phyloP scores from a whole-genome alignment of 2,888 invertebrate species.

The Oscheius myriophilus region DNA sequence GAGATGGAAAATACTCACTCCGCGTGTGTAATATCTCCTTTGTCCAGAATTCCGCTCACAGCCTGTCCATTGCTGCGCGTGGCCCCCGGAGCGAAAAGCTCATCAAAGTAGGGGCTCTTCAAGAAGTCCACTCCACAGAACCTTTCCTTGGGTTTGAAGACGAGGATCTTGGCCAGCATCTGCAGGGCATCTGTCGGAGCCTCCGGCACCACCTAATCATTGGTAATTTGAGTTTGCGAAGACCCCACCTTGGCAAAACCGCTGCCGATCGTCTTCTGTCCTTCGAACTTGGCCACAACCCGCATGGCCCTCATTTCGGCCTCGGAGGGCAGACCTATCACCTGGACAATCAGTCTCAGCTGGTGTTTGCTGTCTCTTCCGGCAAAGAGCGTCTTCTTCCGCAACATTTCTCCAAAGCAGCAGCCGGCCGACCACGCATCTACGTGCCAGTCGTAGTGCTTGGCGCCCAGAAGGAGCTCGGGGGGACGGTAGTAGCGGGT shows the following conservation, averaged over 20 bases:
- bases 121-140: constrained; percentile 51
- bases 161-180: constrained; percentile 49
- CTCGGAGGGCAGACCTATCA: constrained; percentile 35
- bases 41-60: background rate
- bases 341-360: constrained; percentile 35
- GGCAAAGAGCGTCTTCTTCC: constrained; percentile 40
- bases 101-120: constrained; percentile 46
- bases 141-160: constrained; percentile 48
- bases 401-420: constrained; percentile 59
- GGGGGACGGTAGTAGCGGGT: constrained; percentile 64
- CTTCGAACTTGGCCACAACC: constrained; percentile 10
- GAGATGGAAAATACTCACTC: background rate
- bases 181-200: constrained; percentile 29
- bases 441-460: constrained; percentile 46
- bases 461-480: constrained; percentile 52
- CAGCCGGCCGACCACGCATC: constrained; percentile 62
- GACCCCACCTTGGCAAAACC: background rate
- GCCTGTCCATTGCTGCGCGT: constrained; percentile 7
- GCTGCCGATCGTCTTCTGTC: background rate
- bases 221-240: no score
- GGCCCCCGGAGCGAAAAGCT: constrained; percentile 11
- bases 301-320: constrained; percentile 42
- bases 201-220: no score
- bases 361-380: constrained; percentile 47
- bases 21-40: background rate